Evolutionary conservation across 2,888 invertebrate genomes (phyloP), one percentile per base, ranked within the genome.

Genomic region (Ochropacha duplaris): DNA sequence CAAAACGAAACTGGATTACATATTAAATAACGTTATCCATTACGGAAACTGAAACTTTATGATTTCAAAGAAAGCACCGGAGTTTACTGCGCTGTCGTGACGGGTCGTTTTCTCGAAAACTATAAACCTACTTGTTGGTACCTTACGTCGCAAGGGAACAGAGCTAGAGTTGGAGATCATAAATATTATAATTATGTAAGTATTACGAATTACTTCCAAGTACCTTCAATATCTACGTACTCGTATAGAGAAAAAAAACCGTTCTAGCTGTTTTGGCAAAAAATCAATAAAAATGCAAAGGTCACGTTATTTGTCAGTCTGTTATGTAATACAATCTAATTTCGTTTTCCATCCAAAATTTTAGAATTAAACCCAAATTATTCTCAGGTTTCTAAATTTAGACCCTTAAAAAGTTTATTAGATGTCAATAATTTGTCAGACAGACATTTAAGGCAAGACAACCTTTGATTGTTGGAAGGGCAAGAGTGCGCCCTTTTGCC

Each of bases 81-180:
- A 64, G 66, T 73, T 72, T 69, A 69, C 64, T 68, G 62, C 68
- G 62, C 68, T 52, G 52, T 19, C 52, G 16, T 31, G 31, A 44
- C 67, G 69, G 65, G 69, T 62, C 65, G 76, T 62, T 6, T 90
- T 90, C 88, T 81, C 73, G 81, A 83, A 86, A 87, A 71, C 85
- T 59, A 84, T 91, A 88, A 91, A 89, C 88, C 87, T 80, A 88
- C 71, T 84, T 88, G 61, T 65, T 65, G 65, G 74, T 70, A 72
- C 75, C 74, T 69, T 68, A 64, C 63, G 69, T 62, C 66, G 57
- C 60, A 61, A 65, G 64, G 59, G 59, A 68, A 62, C 57, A 60
- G 56, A 59, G 64, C 64, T 65, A 65, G 55, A 22, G 58, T 55
- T 61, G 54, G n/a, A 6, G 19, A 12, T 16, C 12, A 34, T 4